Evolutionary conservation across 2,113 vertebrate genomes (phyloP), one percentile per base, ranked within the genome.

Genomic region (Tichodroma muraria): DNA sequence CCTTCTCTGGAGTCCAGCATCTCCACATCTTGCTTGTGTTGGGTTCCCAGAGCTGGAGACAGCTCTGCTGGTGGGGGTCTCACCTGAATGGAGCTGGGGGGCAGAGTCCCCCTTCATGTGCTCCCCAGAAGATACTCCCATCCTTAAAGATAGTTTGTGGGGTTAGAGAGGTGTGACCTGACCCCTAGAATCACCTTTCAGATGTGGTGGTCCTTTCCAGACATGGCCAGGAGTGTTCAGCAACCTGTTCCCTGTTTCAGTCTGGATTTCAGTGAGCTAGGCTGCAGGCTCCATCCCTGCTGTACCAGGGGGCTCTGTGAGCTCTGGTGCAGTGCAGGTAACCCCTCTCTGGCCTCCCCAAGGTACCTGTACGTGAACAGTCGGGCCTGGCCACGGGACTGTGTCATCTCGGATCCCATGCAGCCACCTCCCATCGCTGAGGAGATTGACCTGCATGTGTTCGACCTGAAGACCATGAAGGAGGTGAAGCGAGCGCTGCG

Each of bases 311-410:
- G 38, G 31, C 50, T 64, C 45, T 2, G 8, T 19, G 81, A 47
- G 31, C n/a, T 27, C 6, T 8, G 6, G 11, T 2, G 6, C 33
- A 8, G 31, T 15, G 28, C 33, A 23, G n/a, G 38, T 64, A 19
- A 75, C 19, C 11, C 25, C 28, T 82, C 27, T 19, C n/a, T 82
- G 42, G 57, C 65, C 65, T 64, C 7, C 47, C 54, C 60, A 96
- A 99, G 99, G 97, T 99, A 99, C 94, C 97, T 99, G 56, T 99
- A 99, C 0, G 99, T 99, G 71, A 99, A 99, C 94, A 99, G 99
- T 96, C 98, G 99, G 6, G 98, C 99, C 13, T 99, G 99, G 99
- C 99, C 99, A 0, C 94, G 97, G 2, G 98, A 98, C 61, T 99
- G 99, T 0, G 91, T 99, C 80, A 99, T 99, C 93, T 98, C 98